Base-by-base conservation (phyloP, 2,888 invertebrate species). In the Orthonevra nobilis region DNA sequence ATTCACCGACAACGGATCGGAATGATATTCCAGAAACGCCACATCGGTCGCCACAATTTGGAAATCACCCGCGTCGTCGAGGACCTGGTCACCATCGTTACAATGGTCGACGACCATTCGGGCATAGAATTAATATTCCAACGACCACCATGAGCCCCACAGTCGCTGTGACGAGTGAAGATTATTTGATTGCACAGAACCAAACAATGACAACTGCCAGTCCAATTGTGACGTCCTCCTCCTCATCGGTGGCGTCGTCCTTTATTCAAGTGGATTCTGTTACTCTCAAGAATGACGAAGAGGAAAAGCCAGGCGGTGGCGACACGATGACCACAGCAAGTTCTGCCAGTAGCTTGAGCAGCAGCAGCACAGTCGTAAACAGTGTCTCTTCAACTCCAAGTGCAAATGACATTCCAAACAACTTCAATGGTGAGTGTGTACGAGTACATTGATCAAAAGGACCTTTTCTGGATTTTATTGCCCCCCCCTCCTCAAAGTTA, bases 341-440 rank as follows among this genome's bases (percentile, higher is more conserved):
- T 50, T 12, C 63, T 30, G 30, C 50, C 7, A 42, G n/a, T n/a
- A 26, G 30, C 40, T 19, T 30, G 14, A 73, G 42, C 32, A 61
- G 38, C 7, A 64, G 46, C 5, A 61, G 42, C 6, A n/a, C n/a
- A n/a, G n/a, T n/a, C n/a, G n/a, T n/a, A n/a, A 64, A 36, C 5
- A 63, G 30, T 3, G 32, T 56, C 10, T 30, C 58, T n/a, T 48
- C 82, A 32, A 60, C 82, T 5, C 81, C 79, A n/a, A 83, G 82
- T 77, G 81, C 83, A 46, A 82, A 83, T 75, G 82, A 82, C 75
- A 83, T 83, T 54, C 77, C 82, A 68, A 83, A 82, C 58, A 64
- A 81, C 52, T 82, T 82, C 44, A 83, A 82, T 44, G 82, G 82
- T 82, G 68, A 79, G 70, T 58, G 40, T n/a, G 34, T 17, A 38